Percentiles rank a stretch among this genome's conserved stretches.
These are phyloP conservation scores for Clarias macrocephalus DNA, from an alignment of 2,113 vertebrate species.

Conservation along the genomic window DNA sequence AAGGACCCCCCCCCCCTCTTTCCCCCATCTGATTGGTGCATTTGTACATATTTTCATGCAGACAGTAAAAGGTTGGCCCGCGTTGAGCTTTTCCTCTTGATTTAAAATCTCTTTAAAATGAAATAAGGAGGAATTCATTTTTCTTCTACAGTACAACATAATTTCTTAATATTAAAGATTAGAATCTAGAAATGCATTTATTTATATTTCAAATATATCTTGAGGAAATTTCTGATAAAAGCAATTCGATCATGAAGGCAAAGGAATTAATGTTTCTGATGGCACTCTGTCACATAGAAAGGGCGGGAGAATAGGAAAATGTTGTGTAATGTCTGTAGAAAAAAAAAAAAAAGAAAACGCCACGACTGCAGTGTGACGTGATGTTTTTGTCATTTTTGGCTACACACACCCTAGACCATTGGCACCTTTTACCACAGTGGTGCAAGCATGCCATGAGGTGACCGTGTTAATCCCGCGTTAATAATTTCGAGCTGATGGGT, in stretches of 20 bases:
- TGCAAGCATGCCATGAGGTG: constrained; percentile 24
- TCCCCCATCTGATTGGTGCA: background rate
- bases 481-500: constrained; percentile 38
- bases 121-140: background rate
- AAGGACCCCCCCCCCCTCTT: background rate
- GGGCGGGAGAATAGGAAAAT: background rate
- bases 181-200: background rate
- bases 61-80: background rate
- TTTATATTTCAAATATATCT: background rate
- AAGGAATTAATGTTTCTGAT: background rate
- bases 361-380: constrained; percentile 56
- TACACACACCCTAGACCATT: constrained; percentile 15
- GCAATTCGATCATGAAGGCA: background rate
- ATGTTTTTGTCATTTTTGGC: constrained; percentile 45
- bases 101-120: background rate
- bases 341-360: background rate
- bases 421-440: constrained; percentile 26
- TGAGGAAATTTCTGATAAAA: background rate
- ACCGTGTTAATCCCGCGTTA: constrained; percentile 33
- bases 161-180: background rate
- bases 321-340: constrained; percentile 35
- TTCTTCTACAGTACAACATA: background rate
- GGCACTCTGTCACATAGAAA: background rate
- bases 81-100: background rate
- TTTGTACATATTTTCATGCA: background rate